phyloP scores from a whole-genome alignment of 2,888 invertebrate genomes.

The Xestia xanthographa region DNA sequence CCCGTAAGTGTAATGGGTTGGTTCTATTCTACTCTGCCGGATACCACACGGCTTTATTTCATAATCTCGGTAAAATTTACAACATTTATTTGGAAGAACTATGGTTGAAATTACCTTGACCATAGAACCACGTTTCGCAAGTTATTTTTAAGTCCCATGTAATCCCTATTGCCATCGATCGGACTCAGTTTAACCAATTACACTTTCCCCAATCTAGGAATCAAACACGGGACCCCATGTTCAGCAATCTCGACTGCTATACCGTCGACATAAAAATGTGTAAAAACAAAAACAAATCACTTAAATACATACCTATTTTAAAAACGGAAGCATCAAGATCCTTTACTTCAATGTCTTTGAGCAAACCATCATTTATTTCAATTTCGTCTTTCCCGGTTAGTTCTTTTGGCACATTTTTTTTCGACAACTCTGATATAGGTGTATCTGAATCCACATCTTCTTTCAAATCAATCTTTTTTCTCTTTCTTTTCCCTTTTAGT shows the following conservation, averaged over 20 bases:
- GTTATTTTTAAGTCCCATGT: not conserved
- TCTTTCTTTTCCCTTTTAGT: conserved; percentile 44
- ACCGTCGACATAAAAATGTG: not conserved
- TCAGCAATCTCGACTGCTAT: not conserved
- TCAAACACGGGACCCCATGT: not conserved
- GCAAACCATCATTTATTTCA: conserved; percentile 5
- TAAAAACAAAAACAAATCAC: not conserved
- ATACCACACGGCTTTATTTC: too few relatives aligned
- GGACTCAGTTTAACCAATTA: too few relatives aligned
- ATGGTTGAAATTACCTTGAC: not conserved
- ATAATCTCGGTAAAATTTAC: not conserved
- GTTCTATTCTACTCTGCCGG: too few relatives aligned
- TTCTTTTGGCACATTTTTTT: conserved; percentile 44
- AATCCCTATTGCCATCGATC: too few relatives aligned
- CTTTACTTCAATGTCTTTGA: not conserved
- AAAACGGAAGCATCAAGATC: conserved; percentile 1
- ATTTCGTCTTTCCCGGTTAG: conserved; percentile 3
- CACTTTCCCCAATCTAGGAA: not conserved
- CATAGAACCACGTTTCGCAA: not conserved
- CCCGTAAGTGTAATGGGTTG: too few relatives aligned
- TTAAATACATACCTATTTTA: conserved; percentile 34
- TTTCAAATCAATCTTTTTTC: conserved; percentile 1
- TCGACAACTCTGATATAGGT: conserved; percentile 70
- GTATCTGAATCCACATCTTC: conserved; percentile 75
- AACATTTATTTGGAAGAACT: not conserved